Evolutionary conservation across 2,797 vertebrate genomes (phyloP).

Genomic region (Clamator glandarius): DNA sequence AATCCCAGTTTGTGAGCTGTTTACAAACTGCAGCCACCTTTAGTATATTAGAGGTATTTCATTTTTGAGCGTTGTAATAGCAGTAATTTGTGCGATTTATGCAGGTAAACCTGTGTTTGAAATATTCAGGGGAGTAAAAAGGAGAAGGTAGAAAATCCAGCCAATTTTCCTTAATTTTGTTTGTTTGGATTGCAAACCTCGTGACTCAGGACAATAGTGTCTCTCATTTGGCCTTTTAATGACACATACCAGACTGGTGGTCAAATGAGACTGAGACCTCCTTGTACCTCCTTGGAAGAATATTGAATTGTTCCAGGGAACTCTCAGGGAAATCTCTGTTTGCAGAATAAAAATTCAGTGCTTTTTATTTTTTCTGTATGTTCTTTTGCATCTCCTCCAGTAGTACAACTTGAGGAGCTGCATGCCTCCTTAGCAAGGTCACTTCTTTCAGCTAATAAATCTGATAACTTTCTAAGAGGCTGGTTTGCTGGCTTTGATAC

Average conservation of each 20-base stretch:
- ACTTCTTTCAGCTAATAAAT: background rate
- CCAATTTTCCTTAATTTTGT: background rate
- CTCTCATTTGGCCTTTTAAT: background rate
- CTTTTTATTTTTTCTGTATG: too few species aligned
- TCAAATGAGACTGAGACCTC: too few species aligned
- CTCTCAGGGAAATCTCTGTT: background rate
- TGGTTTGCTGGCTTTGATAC: background rate
- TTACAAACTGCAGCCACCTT: background rate
- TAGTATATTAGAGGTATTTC: background rate
- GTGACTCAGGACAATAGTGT: background rate
- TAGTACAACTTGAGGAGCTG: background rate
- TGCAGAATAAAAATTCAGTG: background rate
- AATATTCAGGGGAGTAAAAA: background rate
- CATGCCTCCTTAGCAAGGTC: background rate
- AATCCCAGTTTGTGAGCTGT: background rate
- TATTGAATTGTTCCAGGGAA: background rate
- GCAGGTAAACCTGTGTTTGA: background rate
- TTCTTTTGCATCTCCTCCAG: background rate
- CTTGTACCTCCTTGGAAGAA: background rate
- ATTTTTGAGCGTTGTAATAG: background rate
- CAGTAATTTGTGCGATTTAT: background rate
- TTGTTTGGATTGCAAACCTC: too few species aligned
- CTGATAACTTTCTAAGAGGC: background rate
- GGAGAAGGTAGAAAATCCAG: background rate
- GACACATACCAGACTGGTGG: too few species aligned